phyloP scores from a whole-genome alignment of 2,888 invertebrate species.

The Coleophora flavipennella region DNA sequence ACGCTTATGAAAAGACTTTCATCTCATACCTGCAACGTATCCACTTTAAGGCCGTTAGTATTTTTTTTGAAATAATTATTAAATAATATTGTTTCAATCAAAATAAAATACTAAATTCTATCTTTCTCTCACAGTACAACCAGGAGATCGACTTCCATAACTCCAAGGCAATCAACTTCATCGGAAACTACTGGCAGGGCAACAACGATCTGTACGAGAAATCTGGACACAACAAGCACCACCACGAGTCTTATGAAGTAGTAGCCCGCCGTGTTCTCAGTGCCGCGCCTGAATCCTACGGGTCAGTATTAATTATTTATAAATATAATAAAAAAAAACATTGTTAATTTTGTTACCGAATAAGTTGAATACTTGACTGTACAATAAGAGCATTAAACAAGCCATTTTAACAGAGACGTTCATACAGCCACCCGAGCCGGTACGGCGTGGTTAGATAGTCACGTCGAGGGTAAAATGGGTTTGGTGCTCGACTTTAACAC shows the following conservation, averaged over 20 bases:
- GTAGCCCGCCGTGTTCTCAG: slow-evolving; percentile 61
- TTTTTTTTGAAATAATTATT: slow-evolving; percentile 14
- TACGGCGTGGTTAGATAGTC: too few relatives aligned
- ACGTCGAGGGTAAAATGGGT: too few relatives aligned
- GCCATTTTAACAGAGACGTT: too few relatives aligned
- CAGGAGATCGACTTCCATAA: slow-evolving; percentile 42
- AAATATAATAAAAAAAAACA: background rate
- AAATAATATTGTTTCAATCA: background rate
- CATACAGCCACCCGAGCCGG: too few relatives aligned
- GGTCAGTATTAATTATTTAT: slow-evolving; percentile 12
- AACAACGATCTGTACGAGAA: slow-evolving; percentile 62
- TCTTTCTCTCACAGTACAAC: slow-evolving; percentile 34
- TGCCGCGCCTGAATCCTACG: slow-evolving; percentile 26
- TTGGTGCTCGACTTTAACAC: too few relatives aligned
- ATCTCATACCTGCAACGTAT: slow-evolving; percentile 66
- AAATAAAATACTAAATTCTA: slow-evolving; percentile 20
- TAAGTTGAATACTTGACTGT: too few relatives aligned
- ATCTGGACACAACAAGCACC: slow-evolving; percentile 33
- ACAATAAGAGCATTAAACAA: too few relatives aligned
- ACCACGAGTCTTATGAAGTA: slow-evolving; percentile 74
- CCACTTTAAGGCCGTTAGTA: slow-evolving; percentile 73
- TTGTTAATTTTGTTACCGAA: too few relatives aligned
- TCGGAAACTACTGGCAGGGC: slow-evolving; percentile 72
- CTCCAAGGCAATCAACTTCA: slow-evolving; percentile 63
- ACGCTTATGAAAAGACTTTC: slow-evolving; percentile 70